Percentiles rank a stretch among this genome's conserved stretches.
phyloP scores from a whole-genome alignment of 30 jellyfish, hydroid and myxozoan species.

The Euphysa ruthae region DNA sequence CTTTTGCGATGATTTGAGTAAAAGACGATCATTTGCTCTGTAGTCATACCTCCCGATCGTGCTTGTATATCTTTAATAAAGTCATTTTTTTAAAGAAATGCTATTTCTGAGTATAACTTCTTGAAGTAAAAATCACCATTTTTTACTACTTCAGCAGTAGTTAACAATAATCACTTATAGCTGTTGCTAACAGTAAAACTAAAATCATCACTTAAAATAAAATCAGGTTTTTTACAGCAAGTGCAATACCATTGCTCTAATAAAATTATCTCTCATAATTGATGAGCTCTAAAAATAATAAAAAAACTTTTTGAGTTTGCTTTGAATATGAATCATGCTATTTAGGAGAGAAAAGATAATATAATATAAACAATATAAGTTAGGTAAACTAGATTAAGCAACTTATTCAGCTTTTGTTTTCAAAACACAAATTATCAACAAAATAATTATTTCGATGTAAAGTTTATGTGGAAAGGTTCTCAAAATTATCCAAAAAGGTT shows the following conservation, averaged over 20 bases:
- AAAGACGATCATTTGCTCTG: constrained; percentile 37
- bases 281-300: no score
- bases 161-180: constrained; percentile 49
- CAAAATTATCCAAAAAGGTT: no score
- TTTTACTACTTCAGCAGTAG: constrained; percentile 69
- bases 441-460: no score
- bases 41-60: constrained; percentile 77
- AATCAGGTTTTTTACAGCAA: constrained; percentile 37
- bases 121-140: constrained; percentile 1
- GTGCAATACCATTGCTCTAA: constrained; percentile 76
- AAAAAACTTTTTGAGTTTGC: no score
- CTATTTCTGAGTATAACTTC: constrained; percentile 53
- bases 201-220: constrained; percentile 90
- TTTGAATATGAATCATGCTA: no score
- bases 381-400: no score
- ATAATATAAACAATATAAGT: no score
- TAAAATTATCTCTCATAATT: constrained; percentile 20
- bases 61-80: constrained; percentile 67
- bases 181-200: constrained; percentile 68
- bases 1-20: constrained; percentile 37
- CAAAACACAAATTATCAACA: no score
- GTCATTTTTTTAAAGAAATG: constrained; percentile 47
- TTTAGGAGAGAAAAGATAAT: no score
- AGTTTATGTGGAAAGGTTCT: no score
- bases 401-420: no score